Evolutionary conservation across 2,888 invertebrate species (phyloP).

Genomic region (Caenorhabditis virilis): DNA sequence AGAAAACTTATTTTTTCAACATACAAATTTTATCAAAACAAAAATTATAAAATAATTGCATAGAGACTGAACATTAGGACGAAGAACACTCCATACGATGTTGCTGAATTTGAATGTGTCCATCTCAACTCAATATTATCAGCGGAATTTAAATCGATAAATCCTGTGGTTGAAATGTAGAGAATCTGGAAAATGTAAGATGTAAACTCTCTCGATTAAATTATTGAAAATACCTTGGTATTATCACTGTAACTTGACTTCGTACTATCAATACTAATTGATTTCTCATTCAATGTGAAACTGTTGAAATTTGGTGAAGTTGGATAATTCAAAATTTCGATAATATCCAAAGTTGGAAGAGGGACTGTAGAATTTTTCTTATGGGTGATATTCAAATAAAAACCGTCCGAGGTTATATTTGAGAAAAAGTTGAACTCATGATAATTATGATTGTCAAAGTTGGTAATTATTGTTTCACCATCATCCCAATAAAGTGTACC

Average conservation of each 20-base stretch:
- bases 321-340: constrained; percentile 57
- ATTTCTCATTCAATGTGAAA: constrained; percentile 45
- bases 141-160: constrained; percentile 26
- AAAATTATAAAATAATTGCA: too few relatives aligned
- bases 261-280: constrained; percentile 35
- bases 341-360: constrained; percentile 50
- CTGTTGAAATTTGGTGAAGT: constrained; percentile 43
- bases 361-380: constrained; percentile 14
- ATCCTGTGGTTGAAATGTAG: constrained; percentile 26
- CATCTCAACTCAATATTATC: constrained; percentile 26
- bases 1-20: too few relatives aligned
- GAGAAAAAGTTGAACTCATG: constrained; percentile 29
- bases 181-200: constrained; percentile 5
- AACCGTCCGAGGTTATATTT: constrained; percentile 18
- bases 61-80: too few relatives aligned
- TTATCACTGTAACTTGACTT: constrained; percentile 29
- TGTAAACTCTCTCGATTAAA: not conserved
- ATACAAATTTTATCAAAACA: too few relatives aligned
- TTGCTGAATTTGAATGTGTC: constrained; percentile 5
- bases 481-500: constrained; percentile 65
- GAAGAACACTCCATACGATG: too few relatives aligned
- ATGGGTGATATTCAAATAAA: constrained; percentile 14
- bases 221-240: constrained; percentile 15
- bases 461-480: constrained; percentile 54
- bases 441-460: constrained; percentile 26